Percentiles rank a stretch among this genome's conserved stretches.
These are phyloP conservation scores for Diplolepis rosae DNA, from an alignment of 2,888 invertebrate genomes.

Conservation along the genomic window DNA sequence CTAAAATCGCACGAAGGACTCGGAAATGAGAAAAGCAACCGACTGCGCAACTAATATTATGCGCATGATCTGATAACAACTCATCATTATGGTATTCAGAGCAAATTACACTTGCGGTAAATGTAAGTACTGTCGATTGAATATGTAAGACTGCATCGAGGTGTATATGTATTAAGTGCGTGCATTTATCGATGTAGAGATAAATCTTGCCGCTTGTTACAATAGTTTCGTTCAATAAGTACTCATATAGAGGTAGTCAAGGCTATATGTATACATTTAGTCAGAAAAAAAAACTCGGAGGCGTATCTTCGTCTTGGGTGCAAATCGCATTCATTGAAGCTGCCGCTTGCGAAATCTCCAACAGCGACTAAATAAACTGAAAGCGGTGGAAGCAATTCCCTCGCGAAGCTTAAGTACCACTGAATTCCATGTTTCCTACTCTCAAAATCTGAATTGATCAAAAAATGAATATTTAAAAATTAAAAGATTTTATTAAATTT, in stretches of 20 bases:
- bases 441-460: no score
- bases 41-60: background rate
- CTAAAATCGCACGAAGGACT: background rate
- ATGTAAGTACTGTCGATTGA: conserved; percentile 45
- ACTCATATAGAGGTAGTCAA: conserved; percentile 30
- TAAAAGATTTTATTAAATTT: no score
- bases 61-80: conserved; percentile 41
- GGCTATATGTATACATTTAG: background rate
- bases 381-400: background rate
- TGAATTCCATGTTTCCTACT: background rate
- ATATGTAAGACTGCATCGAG: conserved; percentile 39
- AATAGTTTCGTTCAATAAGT: conserved; percentile 42
- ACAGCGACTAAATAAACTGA: conserved; percentile 41
- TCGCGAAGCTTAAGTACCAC: background rate
- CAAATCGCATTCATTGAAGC: conserved; percentile 15
- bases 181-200: conserved; percentile 50
- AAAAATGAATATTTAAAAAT: no score
- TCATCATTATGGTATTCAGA: conserved; percentile 58
- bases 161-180: conserved; percentile 37
- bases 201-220: conserved; percentile 47
- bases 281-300: background rate
- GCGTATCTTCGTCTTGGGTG: conserved; percentile 21
- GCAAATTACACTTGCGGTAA: no score
- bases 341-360: conserved; percentile 17
- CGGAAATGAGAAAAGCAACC: background rate